A percentile compares a stretch with the other conserved stretches of the same genome.
These are phyloP conservation scores for Stenolophus ochropezus DNA, from an alignment of 2,888 invertebrate species.

Conservation along the genomic window DNA sequence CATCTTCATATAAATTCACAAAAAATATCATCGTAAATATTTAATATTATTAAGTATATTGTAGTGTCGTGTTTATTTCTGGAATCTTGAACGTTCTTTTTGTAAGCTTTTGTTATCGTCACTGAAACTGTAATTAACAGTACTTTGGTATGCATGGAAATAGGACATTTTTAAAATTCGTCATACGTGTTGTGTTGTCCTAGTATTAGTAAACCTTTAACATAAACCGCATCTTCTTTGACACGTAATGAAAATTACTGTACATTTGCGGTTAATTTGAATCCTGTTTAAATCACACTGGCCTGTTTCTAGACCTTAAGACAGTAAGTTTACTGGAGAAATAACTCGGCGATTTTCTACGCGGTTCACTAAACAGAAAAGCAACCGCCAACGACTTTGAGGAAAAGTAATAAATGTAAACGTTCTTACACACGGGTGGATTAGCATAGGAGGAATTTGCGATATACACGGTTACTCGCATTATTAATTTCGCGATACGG, in stretches of 20 bases:
- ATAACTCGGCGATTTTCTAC: not conserved
- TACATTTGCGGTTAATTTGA: not conserved
- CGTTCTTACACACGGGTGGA: constrained; percentile 5
- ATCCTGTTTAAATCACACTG: not conserved
- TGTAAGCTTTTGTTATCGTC: no score
- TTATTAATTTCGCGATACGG: constrained; percentile 19
- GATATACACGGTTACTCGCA: constrained; percentile 16
- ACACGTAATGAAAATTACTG: not conserved
- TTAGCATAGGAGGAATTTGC: constrained; percentile 15
- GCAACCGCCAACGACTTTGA: constrained; percentile 16
- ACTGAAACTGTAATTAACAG: no score
- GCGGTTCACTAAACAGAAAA: not conserved
- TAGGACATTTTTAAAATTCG: no score
- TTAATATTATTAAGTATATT: no score
- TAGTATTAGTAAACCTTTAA: not conserved
- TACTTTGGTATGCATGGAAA: no score
- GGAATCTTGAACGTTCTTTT: no score
- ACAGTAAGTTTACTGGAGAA: not conserved
- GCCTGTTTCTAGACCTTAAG: not conserved
- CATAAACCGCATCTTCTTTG: not conserved
- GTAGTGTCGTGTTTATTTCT: no score
- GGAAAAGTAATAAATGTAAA: constrained; percentile 23
- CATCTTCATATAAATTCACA: no score
- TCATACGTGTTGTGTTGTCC: not conserved
- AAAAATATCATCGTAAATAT: no score